These are phyloP conservation scores for Axinella damicornis DNA, from an alignment of 37 sponge, comb jelly and placozoan genomes.

Conservation along the genomic window DNA sequence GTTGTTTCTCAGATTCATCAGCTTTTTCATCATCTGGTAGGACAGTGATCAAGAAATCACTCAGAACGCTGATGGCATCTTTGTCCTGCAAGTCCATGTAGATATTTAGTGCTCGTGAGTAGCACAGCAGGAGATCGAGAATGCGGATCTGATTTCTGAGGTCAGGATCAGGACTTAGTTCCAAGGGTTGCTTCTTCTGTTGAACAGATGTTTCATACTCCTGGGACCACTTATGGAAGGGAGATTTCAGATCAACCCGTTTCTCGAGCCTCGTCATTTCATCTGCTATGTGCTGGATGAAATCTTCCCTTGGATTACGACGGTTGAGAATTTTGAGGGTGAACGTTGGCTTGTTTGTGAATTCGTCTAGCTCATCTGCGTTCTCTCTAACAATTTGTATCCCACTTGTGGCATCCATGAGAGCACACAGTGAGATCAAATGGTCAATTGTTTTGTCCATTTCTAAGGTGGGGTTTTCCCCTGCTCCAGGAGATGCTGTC, in stretches of 20 bases:
- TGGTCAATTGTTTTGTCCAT: conserved; percentile 34
- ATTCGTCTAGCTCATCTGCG: conserved; percentile 37
- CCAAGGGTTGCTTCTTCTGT: conserved; percentile 7
- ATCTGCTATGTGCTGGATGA: conserved; percentile 1
- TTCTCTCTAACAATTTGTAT: conserved; percentile 47
- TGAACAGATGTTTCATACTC: conserved; percentile 45
- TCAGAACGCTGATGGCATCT: conserved; percentile 58
- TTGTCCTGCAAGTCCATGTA: conserved; percentile 52
- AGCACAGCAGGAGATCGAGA: conserved; percentile 21
- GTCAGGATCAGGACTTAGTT: conserved; percentile 17
- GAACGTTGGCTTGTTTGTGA: conserved; percentile 8
- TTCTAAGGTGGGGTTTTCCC: conserved; percentile 23
- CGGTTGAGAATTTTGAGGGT: not conserved
- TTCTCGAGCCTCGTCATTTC: conserved; percentile 37
- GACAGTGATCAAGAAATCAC: not conserved
- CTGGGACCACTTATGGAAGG: conserved; percentile 10
- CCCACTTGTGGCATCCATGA: conserved; percentile 77
- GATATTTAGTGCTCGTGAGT: conserved; percentile 22
- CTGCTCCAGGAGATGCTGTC: conserved; percentile 85
- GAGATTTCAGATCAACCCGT: not conserved
- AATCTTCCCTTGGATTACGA: conserved; percentile 21
- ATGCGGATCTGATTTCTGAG: conserved; percentile 24
- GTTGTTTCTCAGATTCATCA: not conserved
- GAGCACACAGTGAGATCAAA: conserved; percentile 65
- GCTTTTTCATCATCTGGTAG: not conserved